A percentile compares a stretch with the other conserved stretches of the same genome.
Conservation (phyloP, 2,797 vertebrate genomes). For the Cyprinella venusta region DNA sequence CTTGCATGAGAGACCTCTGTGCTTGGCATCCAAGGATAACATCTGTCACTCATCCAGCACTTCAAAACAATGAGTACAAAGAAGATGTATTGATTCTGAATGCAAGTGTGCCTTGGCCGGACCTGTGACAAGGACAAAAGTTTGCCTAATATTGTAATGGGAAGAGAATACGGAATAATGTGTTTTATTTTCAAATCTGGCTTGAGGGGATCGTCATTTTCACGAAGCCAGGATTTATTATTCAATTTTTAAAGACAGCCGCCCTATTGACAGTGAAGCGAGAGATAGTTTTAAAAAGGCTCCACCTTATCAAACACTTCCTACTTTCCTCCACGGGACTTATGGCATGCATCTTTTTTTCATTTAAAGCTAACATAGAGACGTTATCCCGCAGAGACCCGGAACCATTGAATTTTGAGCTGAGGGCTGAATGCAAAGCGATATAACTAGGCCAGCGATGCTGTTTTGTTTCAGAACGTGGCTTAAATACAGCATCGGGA, state of each 20-base stretch:
- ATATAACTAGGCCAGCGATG: constrained; percentile 56
- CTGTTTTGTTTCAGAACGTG: constrained; percentile 40
- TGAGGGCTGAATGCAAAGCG: constrained; percentile 39
- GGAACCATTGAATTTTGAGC: constrained; percentile 45
- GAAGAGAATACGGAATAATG: constrained; percentile 69
- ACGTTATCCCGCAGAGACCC: constrained; percentile 43
- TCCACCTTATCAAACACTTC: constrained; percentile 55
- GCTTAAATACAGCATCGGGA: constrained; percentile 45
- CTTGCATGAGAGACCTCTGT: constrained; percentile 55
- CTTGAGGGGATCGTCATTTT: constrained; percentile 48
- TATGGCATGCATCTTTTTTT: constrained; percentile 55
- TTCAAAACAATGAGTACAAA: constrained; percentile 74
- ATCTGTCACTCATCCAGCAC: constrained; percentile 57
- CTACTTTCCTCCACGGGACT: constrained; percentile 39
- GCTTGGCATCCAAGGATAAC: constrained; percentile 42
- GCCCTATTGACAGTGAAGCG: constrained; percentile 64
- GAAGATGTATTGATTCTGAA: constrained; percentile 76
- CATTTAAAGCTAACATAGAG: constrained; percentile 49
- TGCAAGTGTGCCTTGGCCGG: constrained; percentile 71
- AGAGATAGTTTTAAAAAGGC: constrained; percentile 63
- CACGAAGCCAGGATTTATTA: constrained; percentile 72
- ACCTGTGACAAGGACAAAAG: constrained; percentile 67
- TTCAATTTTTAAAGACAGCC: constrained; percentile 61
- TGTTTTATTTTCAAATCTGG: constrained; percentile 69
- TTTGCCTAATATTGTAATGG: constrained; percentile 68